Conservation (phyloP, 2,797 vertebrate genomes). For the Lutjanus campechanus region DNA sequence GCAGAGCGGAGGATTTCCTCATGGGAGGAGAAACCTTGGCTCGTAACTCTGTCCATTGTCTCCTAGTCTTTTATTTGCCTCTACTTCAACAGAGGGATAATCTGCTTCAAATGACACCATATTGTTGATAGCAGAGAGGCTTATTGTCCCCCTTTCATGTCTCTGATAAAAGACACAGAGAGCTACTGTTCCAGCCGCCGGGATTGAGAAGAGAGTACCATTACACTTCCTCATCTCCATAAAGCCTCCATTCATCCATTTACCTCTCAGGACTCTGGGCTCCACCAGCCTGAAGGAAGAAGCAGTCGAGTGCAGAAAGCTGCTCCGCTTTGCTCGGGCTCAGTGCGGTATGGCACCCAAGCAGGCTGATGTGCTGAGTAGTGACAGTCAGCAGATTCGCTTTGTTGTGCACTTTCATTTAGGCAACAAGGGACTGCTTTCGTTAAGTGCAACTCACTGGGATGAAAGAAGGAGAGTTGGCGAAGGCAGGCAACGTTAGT, state of each 20-base stretch:
- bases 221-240: constrained; percentile 85
- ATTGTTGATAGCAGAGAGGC: constrained; percentile 85
- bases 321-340: constrained; percentile 70
- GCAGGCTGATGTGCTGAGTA: constrained; percentile 81
- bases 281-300: constrained; percentile 78
- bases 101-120: constrained; percentile 86
- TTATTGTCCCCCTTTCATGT: constrained; percentile 85
- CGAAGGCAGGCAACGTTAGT: constrained; percentile 76
- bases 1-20: constrained; percentile 73
- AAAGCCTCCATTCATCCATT: constrained; percentile 85
- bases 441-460: constrained; percentile 81
- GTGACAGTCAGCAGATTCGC: constrained; percentile 82
- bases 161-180: constrained; percentile 85
- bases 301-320: constrained; percentile 79
- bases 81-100: constrained; percentile 84
- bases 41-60: constrained; percentile 80
- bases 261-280: constrained; percentile 81
- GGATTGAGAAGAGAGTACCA: constrained; percentile 80
- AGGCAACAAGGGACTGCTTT: constrained; percentile 83
- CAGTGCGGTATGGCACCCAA: constrained; percentile 59
- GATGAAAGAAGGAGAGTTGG: constrained; percentile 84
- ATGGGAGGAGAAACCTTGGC: constrained; percentile 78
- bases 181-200: constrained; percentile 81
- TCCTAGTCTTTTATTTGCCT: constrained; percentile 79
- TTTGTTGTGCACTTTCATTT: constrained; percentile 86